These are phyloP conservation scores for Lagorchestes hirsutus DNA, from an alignment of 2,797 vertebrate species.

Conservation along the genomic window DNA sequence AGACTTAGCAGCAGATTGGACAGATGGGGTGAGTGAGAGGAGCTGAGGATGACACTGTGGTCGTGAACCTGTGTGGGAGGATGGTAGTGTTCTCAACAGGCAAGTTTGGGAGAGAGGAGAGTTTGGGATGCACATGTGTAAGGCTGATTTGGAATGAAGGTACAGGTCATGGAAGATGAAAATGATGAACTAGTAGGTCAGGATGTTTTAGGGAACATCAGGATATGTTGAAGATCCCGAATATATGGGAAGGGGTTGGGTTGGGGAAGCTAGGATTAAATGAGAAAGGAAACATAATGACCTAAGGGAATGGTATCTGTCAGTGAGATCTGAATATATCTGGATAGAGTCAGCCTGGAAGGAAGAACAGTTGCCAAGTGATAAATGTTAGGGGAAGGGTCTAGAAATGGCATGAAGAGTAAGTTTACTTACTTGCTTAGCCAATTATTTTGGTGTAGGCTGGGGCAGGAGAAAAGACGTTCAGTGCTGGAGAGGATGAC, in stretches of 20 bases:
- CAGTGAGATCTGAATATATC: background rate
- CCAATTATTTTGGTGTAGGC: background rate
- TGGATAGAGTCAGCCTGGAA: background rate
- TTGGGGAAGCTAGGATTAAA: background rate
- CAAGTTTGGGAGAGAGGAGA: background rate
- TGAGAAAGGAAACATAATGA: background rate
- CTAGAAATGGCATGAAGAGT: background rate
- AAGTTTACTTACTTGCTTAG: background rate
- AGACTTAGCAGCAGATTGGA: background rate
- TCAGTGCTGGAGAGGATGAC: background rate
- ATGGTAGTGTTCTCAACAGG: background rate
- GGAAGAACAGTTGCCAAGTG: background rate
- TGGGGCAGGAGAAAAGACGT: background rate
- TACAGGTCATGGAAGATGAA: background rate
- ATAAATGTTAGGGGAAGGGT: background rate
- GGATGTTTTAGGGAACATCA: background rate
- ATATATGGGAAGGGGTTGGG: background rate
- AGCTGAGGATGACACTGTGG: background rate
- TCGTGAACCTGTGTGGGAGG: background rate
- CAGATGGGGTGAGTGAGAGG: background rate
- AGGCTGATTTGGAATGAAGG: background rate
- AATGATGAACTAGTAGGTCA: background rate
- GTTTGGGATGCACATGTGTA: background rate
- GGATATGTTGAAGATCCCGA: background rate
- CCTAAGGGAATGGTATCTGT: background rate